These are phyloP conservation scores for Bradypus variegatus DNA, from an alignment of 2,797 vertebrate species.

Conservation along the genomic window DNA sequence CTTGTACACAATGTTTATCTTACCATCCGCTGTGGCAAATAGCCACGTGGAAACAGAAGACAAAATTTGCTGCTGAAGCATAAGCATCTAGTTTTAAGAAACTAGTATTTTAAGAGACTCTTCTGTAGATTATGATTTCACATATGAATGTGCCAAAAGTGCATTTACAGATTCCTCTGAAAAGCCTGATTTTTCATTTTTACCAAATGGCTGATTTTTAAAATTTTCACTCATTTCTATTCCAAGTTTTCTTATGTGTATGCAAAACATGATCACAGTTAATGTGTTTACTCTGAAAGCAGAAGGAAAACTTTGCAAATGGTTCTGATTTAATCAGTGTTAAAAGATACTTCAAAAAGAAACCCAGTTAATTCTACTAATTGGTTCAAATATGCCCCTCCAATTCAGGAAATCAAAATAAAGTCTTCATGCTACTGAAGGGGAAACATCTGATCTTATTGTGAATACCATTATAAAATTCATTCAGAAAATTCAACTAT, in stretches of 20 bases:
- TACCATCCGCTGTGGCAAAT: neutral
- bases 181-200: neutral
- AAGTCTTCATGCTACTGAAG: neutral
- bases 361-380: slow-evolving; percentile 13
- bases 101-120: neutral
- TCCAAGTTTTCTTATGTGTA: neutral
- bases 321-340: neutral
- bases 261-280: neutral
- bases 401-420: neutral
- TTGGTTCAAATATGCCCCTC: slow-evolving; percentile 3
- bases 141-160: neutral
- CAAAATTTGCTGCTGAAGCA: neutral
- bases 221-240: slow-evolving; percentile 14
- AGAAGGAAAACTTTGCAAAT: neutral
- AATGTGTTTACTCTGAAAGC: neutral
- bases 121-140: neutral
- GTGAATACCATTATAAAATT: neutral
- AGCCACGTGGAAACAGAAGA: neutral
- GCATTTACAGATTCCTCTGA: neutral
- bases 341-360: neutral
- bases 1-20: neutral
- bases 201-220: neutral
- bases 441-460: neutral
- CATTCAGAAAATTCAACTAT: neutral
- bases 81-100: neutral